Conservation (phyloP, 1,140 invertebrate genomes). For the Ceratosolen solmsi region DNA sequence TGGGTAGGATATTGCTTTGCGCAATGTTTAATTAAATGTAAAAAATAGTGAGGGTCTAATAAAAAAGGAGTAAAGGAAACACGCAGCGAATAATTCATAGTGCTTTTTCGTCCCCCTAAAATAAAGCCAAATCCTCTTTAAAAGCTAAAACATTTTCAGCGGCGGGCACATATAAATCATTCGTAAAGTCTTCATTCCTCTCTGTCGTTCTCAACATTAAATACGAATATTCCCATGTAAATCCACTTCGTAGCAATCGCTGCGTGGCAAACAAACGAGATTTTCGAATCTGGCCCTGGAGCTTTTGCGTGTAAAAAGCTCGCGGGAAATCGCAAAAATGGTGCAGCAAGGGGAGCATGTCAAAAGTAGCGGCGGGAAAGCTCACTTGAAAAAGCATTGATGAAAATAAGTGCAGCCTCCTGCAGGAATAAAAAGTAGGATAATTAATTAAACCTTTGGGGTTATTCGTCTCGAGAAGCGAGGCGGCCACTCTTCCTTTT, state of each 20-base stretch:
- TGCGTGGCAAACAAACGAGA: constrained; percentile 9
- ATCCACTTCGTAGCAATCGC: constrained; percentile 27
- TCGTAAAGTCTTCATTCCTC: constrained; percentile 30
- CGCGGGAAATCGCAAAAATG: constrained; percentile 32
- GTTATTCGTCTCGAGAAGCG: constrained; percentile 41
- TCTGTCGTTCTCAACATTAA: constrained; percentile 23
- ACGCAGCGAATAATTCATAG: not conserved
- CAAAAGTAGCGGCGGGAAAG: not conserved
- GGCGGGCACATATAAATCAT: not conserved
- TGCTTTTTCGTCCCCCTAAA: constrained; percentile 1
- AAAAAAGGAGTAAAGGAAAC: not conserved
- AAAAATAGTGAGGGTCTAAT: not conserved
- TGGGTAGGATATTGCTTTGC: not conserved
- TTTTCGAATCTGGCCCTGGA: not conserved
- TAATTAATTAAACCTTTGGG: constrained; percentile 49
- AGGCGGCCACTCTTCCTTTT: constrained; percentile 18
- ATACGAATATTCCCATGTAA: constrained; percentile 46
- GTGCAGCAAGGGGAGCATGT: not conserved
- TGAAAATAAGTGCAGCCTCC: constrained; percentile 41
- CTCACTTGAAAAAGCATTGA: constrained; percentile 41
- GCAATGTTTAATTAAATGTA: not conserved
- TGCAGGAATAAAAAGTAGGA: constrained; percentile 32
- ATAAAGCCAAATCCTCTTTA: constrained; percentile 23
- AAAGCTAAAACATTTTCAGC: constrained; percentile 33
- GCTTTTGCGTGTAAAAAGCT: constrained; percentile 41